A percentile compares a stretch with the other conserved stretches of the same genome.
Evolutionary conservation across 2,113 vertebrate species (phyloP).

Genomic region (western clawed frog (Xenopus tropicalis)): DNA sequence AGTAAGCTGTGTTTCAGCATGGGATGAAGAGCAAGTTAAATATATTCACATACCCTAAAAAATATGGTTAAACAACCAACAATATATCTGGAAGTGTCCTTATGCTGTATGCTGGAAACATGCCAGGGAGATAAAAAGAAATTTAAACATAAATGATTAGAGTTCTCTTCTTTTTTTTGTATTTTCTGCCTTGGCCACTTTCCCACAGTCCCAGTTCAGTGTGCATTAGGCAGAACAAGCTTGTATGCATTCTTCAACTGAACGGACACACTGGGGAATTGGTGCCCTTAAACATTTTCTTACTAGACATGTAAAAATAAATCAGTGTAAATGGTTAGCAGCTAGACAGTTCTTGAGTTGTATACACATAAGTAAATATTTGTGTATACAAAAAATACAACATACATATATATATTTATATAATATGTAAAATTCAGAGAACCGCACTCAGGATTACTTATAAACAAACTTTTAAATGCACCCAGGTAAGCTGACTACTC

Average conservation of each 20-base stretch:
- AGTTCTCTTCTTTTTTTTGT: constrained; percentile 11
- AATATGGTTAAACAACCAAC: neutral
- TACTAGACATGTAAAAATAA: constrained; percentile 9
- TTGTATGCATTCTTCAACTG: constrained; percentile 24
- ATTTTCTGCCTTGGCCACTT: constrained; percentile 28
- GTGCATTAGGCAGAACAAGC: constrained; percentile 35
- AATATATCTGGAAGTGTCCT: constrained; percentile 19
- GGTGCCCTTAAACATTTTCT: constrained; percentile 10
- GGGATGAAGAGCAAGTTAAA: constrained; percentile 15
- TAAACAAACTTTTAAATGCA: no score
- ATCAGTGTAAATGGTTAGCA: neutral
- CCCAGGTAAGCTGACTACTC: no score
- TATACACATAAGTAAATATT: no score
- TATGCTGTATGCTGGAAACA: constrained; percentile 24
- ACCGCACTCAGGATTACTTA: no score
- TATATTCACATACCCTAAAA: constrained; percentile 23
- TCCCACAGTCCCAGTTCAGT: constrained; percentile 27
- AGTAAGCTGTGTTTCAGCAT: neutral
- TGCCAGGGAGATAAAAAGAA: constrained; percentile 29
- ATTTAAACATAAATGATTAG: constrained; percentile 16
- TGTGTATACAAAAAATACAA: no score
- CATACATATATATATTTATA: no score
- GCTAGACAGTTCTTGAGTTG: neutral
- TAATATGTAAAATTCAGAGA: no score
- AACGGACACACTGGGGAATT: constrained; percentile 32